Conservation (phyloP, 1,140 invertebrate species). For the Drosophila quadrilineata region DNA sequence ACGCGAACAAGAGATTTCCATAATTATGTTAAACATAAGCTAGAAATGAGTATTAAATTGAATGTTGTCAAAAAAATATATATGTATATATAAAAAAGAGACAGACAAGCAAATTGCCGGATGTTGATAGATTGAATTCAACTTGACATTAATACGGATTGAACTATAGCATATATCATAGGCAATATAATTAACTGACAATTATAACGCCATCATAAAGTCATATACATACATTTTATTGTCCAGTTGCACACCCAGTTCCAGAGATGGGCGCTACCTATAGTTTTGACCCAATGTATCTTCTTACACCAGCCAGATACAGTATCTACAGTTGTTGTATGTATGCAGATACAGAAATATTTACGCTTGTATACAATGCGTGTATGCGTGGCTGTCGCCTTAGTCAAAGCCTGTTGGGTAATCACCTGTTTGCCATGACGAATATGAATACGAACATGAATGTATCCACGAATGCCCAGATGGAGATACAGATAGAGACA, state of each 20-base stretch:
- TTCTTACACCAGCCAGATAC: neutral
- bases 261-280: conserved; percentile 8
- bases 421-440: conserved; percentile 72
- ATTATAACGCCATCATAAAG: neutral
- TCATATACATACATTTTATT: neutral
- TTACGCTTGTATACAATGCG: conserved; percentile 47
- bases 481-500: no score
- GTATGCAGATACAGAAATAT: neutral
- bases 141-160: conserved; percentile 22
- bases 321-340: conserved; percentile 1
- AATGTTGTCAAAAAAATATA: conserved; percentile 8
- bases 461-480: conserved; percentile 1
- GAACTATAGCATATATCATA: conserved; percentile 23
- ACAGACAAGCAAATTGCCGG: conserved; percentile 29
- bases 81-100: no score
- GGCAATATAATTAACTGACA: conserved; percentile 2
- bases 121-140: conserved; percentile 9
- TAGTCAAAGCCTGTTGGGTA: conserved; percentile 51
- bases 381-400: conserved; percentile 34
- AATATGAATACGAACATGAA: conserved; percentile 54
- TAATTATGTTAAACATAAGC: conserved; percentile 11
- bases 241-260: conserved; percentile 10
- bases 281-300: no score
- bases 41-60: conserved; percentile 13
- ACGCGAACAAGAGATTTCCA: conserved; percentile 16